Evolutionary conservation across 2,113 vertebrate genomes (phyloP), one percentile per base, ranked within the genome.

Genomic region (Colaptes auratus): DNA sequence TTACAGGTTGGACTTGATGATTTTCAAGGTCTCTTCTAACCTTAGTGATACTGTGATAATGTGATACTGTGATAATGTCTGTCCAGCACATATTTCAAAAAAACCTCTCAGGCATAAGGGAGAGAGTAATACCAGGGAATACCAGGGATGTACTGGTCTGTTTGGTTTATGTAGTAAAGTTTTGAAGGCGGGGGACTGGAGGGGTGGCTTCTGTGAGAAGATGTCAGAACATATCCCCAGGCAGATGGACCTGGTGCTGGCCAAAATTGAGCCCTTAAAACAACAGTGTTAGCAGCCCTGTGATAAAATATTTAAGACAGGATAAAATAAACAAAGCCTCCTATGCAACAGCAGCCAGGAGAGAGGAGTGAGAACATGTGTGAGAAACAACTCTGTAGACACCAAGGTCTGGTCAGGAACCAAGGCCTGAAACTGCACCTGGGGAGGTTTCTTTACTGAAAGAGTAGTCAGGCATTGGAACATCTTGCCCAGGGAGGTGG

Each of bases 261-360:
- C 31, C 69, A 80, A 67, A 63, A 35, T 11, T 53, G 28, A 59
- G 16, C 12, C 18, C 8, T 3, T 28, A 30, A 72, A 28, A 23
- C 10, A 65, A 15, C 12, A 18, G 12, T 16, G 5, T 6, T 17
- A 56, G 60, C 1, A 7, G 15, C 30, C 75, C 23, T 28, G 4
- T 20, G 48, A 35, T 0, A 2, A 18, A 0, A 4, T 63, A 12
- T n/a, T 58, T 42, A 58, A 56, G 16, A 63, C 63, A 53, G 24
- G 17, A 12, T 59, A 11, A 42, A 42, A 42, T 8, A 63, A 76
- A 70, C 13, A 75, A 19, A 0, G 0, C 4, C 5, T 12, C 21
- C 58, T 33, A 25, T 31, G 6, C 83, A 64, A 80, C 8, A 60
- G 31, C n/a, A n/a, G n/a, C n/a, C n/a, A n/a, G n/a, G n/a, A n/a